These are phyloP conservation scores for Drosophila nannoptera DNA, from an alignment of 1,140 invertebrate genomes.

Conservation along the genomic window DNA sequence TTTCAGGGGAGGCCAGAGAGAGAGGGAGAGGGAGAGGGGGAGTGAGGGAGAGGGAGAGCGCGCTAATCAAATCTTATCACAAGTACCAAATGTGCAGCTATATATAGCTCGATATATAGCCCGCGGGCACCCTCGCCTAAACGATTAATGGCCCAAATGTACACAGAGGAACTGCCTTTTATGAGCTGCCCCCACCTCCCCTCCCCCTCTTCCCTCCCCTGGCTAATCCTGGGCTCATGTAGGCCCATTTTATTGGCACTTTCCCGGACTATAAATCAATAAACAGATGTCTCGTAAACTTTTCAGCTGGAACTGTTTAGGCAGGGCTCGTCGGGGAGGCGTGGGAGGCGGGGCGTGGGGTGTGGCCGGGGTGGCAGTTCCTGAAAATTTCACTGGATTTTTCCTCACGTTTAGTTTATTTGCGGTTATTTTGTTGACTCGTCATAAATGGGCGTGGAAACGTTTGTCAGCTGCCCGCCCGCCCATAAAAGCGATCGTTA, in stretches of 20 bases:
- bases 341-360: not conserved
- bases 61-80: conserved; percentile 52
- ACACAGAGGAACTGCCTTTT: conserved; percentile 60
- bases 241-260: conserved; percentile 69
- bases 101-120: conserved; percentile 19
- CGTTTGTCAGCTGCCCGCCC: conserved; percentile 31
- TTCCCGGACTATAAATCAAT: conserved; percentile 74
- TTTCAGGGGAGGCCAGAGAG: conserved; percentile 1
- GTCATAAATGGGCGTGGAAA: conserved; percentile 14
- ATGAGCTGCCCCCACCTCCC: conserved; percentile 27
- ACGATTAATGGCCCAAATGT: conserved; percentile 71
- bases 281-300: conserved; percentile 73
- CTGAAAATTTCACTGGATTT: conserved; percentile 6
- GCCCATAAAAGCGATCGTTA: conserved; percentile 36
- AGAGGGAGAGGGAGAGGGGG: too few relatives aligned
- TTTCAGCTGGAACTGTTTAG: conserved; percentile 44
- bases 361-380: not conserved
- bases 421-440: conserved; percentile 28
- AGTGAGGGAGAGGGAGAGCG: not conserved
- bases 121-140: conserved; percentile 54
- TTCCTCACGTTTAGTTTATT: conserved; percentile 1
- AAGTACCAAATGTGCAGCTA: conserved; percentile 20
- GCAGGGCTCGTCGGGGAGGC: not conserved
- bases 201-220: not conserved
- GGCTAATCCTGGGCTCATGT: conserved; percentile 44